phyloP scores from a whole-genome alignment of 2,888 invertebrate genomes.

The Selenia dentaria region DNA sequence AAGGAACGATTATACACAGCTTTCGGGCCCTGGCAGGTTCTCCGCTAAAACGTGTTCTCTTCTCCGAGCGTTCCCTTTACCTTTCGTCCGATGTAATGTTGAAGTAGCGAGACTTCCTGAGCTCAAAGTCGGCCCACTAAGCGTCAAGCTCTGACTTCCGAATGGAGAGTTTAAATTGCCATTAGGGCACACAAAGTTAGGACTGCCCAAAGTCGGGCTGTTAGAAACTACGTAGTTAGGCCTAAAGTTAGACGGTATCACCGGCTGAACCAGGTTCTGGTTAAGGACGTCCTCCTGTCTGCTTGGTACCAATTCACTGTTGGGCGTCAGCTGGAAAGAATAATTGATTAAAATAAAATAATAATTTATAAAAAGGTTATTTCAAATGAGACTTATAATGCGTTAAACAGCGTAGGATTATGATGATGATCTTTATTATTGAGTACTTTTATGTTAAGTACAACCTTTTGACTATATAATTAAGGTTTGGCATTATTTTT shows the following conservation, averaged over 20 bases:
- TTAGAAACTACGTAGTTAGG: conserved; percentile 69
- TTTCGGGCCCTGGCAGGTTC: conserved; percentile 94
- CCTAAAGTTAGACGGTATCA: conserved; percentile 64
- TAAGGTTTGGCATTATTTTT: no score
- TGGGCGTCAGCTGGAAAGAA: conserved; percentile 60
- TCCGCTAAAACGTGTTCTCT: conserved; percentile 93
- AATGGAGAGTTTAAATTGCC: conserved; percentile 71
- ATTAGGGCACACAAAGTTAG: conserved; percentile 78
- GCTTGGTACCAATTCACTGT: conserved; percentile 55
- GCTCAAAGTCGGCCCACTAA: conserved; percentile 75
- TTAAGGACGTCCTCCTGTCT: conserved; percentile 72
- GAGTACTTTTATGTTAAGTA: no score
- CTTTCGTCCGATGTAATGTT: conserved; percentile 80
- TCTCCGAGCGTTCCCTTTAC: conserved; percentile 78
- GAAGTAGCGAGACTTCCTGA: conserved; percentile 74
- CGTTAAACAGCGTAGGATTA: no score
- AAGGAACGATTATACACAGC: conserved; percentile 87
- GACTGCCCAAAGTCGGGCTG: conserved; percentile 78
- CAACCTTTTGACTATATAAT: no score
- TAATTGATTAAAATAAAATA: not conserved
- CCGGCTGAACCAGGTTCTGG: conserved; percentile 65
- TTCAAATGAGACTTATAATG: no score
- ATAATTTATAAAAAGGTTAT: no score
- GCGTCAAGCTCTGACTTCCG: conserved; percentile 66
- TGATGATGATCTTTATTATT: no score